Base-by-base conservation (phyloP, 2,888 invertebrate species). In the Sminthurides aquaticus region DNA sequence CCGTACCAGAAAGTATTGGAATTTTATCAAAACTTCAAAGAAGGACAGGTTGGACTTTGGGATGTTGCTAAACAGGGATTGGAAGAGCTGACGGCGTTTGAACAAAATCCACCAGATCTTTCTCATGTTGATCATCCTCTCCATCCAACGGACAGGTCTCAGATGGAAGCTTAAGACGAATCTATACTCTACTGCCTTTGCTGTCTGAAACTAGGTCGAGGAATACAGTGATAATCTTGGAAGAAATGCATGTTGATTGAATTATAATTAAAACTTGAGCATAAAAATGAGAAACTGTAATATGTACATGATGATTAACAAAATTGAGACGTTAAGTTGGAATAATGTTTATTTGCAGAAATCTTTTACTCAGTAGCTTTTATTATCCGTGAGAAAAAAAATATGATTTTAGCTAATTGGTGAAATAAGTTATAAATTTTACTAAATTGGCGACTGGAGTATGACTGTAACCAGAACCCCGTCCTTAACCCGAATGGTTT, bases 31-130 rank as follows among this genome's bases (percentile, higher is more conserved):
- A 65, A 62, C 29, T 73, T 74, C 59, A 72, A 74, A 55, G 56
- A 43, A 1, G 67, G 61, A 8, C 66, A 69, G 29, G 57, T 58
- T 0, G 83, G 85, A 3, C 77, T 89, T 52, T 90, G 89, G 89
- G 80, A 82, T 69, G 85, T 89, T 61, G 86, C 84, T 0, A 85
- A 82, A 65, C 81, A 77, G 18, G 89, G 87, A 25, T 84, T 89
- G 85, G 83, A 84, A 67, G 86, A 87, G 77, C 83, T 90, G 60
- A 81, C 79, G 57, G 80, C 83, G 57, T 88, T 87, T 72, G 85
- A 84, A 52, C 84, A 84, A 57, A 87, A 87, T 79, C 88, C 86
- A 1, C 89, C 89, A 1, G 87, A 89, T 78, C 76, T 89, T 34
- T 84, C 85, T 5, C 81, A 84, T 67, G 81, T 89, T 79, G 81